Percentiles rank a stretch among this genome's conserved stretches.
phyloP scores from a whole-genome alignment of 2,888 invertebrate genomes.

The Thyatira batis region DNA sequence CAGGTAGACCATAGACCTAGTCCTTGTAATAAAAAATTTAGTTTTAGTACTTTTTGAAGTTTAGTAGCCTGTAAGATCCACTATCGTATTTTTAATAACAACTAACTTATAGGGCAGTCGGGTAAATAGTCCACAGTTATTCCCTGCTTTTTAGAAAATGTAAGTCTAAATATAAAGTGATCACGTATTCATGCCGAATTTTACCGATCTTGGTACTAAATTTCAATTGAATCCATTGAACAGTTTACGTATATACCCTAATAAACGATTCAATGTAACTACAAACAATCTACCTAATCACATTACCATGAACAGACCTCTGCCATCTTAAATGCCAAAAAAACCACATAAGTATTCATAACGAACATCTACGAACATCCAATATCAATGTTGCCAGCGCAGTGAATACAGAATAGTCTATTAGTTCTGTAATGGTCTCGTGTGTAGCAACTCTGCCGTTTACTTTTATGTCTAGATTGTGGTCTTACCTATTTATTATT shows the following conservation, averaged over 20 bases:
- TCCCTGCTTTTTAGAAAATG: too few relatives aligned
- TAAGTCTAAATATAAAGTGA: too few relatives aligned
- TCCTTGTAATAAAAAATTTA: too few relatives aligned
- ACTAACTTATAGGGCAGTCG: too few relatives aligned
- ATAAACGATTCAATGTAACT: background rate
- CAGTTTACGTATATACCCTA: too few relatives aligned
- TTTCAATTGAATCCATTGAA: background rate
- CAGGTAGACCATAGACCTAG: too few relatives aligned
- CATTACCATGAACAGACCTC: background rate
- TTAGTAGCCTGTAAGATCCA: too few relatives aligned
- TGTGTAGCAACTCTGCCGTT: background rate
- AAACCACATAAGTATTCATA: background rate
- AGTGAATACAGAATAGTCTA: slow-evolving; percentile 34
- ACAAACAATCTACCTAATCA: background rate
- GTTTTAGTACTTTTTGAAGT: too few relatives aligned
- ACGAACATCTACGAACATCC: slow-evolving; percentile 15
- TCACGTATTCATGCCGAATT: too few relatives aligned
- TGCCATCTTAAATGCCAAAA: background rate
- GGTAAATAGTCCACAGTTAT: too few relatives aligned
- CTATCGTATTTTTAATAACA: too few relatives aligned
- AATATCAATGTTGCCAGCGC: slow-evolving; percentile 16
- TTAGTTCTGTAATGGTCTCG: slow-evolving; percentile 23
- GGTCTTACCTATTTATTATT: background rate
- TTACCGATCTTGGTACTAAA: background rate
- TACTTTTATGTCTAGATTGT: background rate